A percentile compares a stretch with the other conserved stretches of the same genome.
Conservation (phyloP, 1,140 invertebrate genomes). For the Heliconius melpomene region DNA sequence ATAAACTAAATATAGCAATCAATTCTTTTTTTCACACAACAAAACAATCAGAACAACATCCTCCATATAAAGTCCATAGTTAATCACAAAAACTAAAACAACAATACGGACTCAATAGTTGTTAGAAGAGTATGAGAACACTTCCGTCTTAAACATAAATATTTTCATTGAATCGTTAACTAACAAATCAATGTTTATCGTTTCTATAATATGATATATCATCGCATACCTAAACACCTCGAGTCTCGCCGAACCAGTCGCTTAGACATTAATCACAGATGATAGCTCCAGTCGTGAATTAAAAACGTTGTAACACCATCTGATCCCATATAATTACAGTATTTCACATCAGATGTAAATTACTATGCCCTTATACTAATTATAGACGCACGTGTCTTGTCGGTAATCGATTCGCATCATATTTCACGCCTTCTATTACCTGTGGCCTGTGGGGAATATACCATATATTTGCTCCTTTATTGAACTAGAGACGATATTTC, state of each 20-base stretch:
- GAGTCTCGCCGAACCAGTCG: neutral
- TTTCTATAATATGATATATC: neutral
- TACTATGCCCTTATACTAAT: conserved; percentile 24
- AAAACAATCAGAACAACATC: too few species aligned
- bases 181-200: conserved; percentile 7
- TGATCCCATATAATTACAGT: conserved; percentile 22
- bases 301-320: conserved; percentile 17
- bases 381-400: conserved; percentile 26
- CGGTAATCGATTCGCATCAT: conserved; percentile 1
- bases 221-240: neutral
- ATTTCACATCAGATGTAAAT: conserved; percentile 22
- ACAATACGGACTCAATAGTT: neutral
- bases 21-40: too few species aligned
- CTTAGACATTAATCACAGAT: conserved; percentile 17
- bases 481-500: neutral
- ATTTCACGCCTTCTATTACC: conserved; percentile 15
- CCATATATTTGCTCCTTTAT: neutral
- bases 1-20: too few species aligned
- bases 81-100: conserved; percentile 2
- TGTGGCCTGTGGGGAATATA: neutral
- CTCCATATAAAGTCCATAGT: conserved; percentile 30
- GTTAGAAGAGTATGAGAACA: neutral
- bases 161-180: conserved; percentile 3
- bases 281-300: conserved; percentile 6
- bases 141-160: neutral